Base-by-base conservation (phyloP, 2,888 invertebrate species). In the Diarsia brunnea region DNA sequence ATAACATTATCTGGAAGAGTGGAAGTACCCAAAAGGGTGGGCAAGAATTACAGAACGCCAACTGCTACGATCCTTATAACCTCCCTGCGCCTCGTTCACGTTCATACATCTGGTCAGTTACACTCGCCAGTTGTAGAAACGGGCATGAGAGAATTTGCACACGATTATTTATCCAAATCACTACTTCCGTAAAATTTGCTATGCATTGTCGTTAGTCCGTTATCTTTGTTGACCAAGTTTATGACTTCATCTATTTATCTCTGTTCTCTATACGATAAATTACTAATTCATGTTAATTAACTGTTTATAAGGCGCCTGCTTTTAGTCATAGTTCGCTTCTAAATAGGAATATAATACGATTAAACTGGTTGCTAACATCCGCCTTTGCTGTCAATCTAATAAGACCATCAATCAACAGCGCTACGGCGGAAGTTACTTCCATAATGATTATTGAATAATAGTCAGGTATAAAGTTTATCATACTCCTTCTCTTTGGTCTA, bases 361-460 rank as follows among this genome's bases (percentile, higher is more conserved):
- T 7, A 16, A 12, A 53, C 43, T 1, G 12, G 31, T 53, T 66
- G 43, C 4, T 31, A 24, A 68, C 51, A 53, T 81, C 80, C 68
- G 80, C 43, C 24, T 43, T 31, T 31, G 21, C 47, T 55, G 31
- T 65, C 60, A 69, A 49, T 79, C 21, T 53, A 31, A 53, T 49
- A 67, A 84, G 31, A n/a, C 19, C n/a, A 67, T 79, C n/a, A n/a
- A 58, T 72, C 27, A 64, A 16, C 4, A 19, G 11, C 45, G 31
- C 24, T 19, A 3, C 12, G 12, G 21, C 84, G 84, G 80, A 81
- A 81, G 80, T 49, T 14, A 60, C 68, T 68, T 79, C 55, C 47
- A 60, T 84, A 79, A 53, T 78, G 11, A 55, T 31, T 53, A 12
- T 53, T 69, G 7, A 66, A 19, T 60, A 10, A 1, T 53, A 49